Base-by-base conservation (phyloP, 2,797 vertebrate genomes). In the Spondyliosoma cantharus region DNA sequence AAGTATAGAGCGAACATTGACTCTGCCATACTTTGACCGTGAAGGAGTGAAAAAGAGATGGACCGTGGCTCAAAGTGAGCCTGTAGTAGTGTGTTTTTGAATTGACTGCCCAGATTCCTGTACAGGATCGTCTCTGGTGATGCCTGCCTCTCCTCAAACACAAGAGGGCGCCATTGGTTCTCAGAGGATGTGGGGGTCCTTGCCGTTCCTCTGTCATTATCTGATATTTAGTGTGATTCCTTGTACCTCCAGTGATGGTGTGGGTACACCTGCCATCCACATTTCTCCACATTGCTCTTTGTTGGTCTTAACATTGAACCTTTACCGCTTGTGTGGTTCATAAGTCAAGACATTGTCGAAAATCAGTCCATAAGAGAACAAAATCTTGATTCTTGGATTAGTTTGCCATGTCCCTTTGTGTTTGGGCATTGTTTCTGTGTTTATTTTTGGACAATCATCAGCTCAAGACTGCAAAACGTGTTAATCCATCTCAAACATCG, bases 1-100 rank as follows among this genome's bases (percentile, higher is more conserved):
- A 99, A 91, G 98, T 99, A 87, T 99, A 96, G 93, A 90, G 70
- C 57, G 58, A 7, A 71, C 25, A 32, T 13, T 59, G 67, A 67
- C 82, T 67, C 60, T 79, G 75, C 57, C 25, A 57, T 29, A 42
- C 42, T 75, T 61, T 17, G 32, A 80, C 42, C 48, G 25, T 29
- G 29, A 78, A 64, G 54, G 80, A 80, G 76, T 64, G 76, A 83
- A 59, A 81, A 53, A 72, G 62, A 78, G 70, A 87, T 0, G 15
- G 79, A 82, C 86, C 7, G 48, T 89, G 91, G 87, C 91, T 93
- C 93, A 90, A 89, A 93, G 76, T 87, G 83, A 91, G 89, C 88
- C 87, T 75, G 4, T 73, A 88, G 78, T 90, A 85, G 87, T 82
- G 78, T 85, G 82, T 90, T 90, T 92, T 89, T 89, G 63, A 88